A percentile compares a stretch with the other conserved stretches of the same genome.
These are phyloP conservation scores for Periplaneta americana DNA, from an alignment of 1,140 invertebrate genomes.

Conservation along the genomic window DNA sequence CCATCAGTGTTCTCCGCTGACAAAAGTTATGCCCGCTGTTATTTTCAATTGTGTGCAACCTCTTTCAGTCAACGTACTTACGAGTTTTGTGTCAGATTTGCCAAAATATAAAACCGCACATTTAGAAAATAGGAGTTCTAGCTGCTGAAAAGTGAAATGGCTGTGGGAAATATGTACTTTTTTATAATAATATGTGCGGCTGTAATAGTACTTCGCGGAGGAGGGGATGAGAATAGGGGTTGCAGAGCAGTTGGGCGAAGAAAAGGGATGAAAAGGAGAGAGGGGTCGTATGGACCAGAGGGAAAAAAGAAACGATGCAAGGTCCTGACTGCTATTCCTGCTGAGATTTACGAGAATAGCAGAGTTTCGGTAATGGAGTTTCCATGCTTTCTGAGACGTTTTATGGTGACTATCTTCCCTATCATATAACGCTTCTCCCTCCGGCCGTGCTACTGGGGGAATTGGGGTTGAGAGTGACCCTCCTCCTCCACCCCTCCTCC, in stretches of 20 bases:
- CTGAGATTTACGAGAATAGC: neutral
- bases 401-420: neutral
- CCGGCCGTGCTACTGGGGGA: neutral
- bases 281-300: neutral
- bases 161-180: neutral
- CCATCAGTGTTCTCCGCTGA: too few species aligned
- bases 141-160: neutral
- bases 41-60: too few species aligned
- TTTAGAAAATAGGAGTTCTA: too few species aligned
- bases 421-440: neutral
- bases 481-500: neutral
- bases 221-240: neutral
- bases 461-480: neutral
- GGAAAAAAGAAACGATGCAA: neutral
- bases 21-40: too few species aligned
- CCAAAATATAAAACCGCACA: too few species aligned
- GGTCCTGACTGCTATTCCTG: neutral
- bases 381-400: neutral
- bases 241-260: neutral
- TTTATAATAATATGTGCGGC: neutral
- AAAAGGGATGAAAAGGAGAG: neutral
- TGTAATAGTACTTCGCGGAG: neutral
- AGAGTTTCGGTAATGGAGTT: neutral
- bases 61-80: too few species aligned
- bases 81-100: too few species aligned